Conservation (phyloP, 2,113 vertebrate species). For the Drymodes brunneopygia region DNA sequence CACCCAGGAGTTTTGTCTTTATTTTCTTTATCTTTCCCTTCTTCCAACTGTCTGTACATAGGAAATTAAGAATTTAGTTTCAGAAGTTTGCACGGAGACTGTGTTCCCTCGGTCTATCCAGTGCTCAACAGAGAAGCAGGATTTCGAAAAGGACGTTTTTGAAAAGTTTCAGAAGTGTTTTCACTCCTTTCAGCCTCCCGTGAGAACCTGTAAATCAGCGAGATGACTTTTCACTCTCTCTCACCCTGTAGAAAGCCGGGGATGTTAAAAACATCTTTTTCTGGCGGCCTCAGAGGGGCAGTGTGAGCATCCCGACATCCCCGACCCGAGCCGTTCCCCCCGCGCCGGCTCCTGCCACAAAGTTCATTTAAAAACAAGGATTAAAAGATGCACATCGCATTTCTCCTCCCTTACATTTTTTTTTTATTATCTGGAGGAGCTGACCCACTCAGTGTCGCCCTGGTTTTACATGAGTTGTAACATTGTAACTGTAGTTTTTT, state of each 20-base stretch:
- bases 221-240: neutral
- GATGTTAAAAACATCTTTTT: rapidly evolving
- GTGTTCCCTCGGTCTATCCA: neutral
- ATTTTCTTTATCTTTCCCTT: neutral
- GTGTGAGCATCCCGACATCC: neutral
- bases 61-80: neutral
- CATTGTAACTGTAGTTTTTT: too few relatives aligned
- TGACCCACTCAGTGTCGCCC: too few relatives aligned
- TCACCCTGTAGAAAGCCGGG: neutral
- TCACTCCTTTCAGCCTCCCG: neutral
- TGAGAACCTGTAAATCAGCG: neutral
- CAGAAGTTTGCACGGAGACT: neutral
- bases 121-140: neutral
- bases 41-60: neutral
- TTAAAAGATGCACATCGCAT: neutral
- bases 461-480: too few relatives aligned
- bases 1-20: rapidly evolving
- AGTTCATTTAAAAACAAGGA: neutral
- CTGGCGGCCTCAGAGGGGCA: conserved; percentile 4
- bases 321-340: neutral
- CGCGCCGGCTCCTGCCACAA: rapidly evolving
- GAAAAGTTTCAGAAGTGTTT: neutral
- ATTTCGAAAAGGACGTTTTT: neutral
- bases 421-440: neutral
- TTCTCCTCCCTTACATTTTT: neutral